Evolutionary conservation across 2,797 vertebrate genomes (phyloP).

Genomic region (Sebastolobus alascanus): DNA sequence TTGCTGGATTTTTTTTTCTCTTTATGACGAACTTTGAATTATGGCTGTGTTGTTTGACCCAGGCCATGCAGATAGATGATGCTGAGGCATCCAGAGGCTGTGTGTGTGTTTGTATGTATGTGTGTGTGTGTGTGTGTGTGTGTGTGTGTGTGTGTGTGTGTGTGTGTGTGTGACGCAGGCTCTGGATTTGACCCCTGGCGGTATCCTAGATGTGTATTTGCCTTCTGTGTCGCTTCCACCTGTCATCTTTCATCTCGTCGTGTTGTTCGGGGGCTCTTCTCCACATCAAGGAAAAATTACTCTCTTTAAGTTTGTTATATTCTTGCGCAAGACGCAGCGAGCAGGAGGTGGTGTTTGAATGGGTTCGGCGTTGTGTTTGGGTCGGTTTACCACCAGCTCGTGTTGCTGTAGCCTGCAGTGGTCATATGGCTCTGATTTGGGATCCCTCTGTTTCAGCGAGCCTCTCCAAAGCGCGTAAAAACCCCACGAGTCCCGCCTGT

Average conservation of each 20-base stretch:
- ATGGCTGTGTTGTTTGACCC: slow-evolving; percentile 47
- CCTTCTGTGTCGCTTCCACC: slow-evolving; percentile 80
- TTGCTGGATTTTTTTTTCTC: not conserved
- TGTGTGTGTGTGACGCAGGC: slow-evolving; percentile 52
- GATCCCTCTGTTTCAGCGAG: slow-evolving; percentile 73
- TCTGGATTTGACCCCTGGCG: slow-evolving; percentile 82
- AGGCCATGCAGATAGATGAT: slow-evolving; percentile 34
- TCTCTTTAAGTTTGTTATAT: slow-evolving; percentile 58
- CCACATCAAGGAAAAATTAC: slow-evolving; percentile 67
- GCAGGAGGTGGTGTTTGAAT: slow-evolving; percentile 47
- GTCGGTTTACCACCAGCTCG: slow-evolving; percentile 64
- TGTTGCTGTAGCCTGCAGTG: slow-evolving; percentile 74
- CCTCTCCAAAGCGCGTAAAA: slow-evolving; percentile 70
- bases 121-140: slow-evolving; percentile 36
- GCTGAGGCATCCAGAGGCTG: slow-evolving; percentile 56
- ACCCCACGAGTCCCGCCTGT: slow-evolving; percentile 70
- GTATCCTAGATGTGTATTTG: slow-evolving; percentile 74
- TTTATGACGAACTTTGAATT: slow-evolving; percentile 9
- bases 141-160: slow-evolving; percentile 43
- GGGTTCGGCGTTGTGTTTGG: slow-evolving; percentile 50
- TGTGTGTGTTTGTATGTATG: slow-evolving; percentile 22
- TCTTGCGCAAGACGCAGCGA: slow-evolving; percentile 50
- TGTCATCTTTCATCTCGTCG: slow-evolving; percentile 82
- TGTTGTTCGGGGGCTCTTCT: slow-evolving; percentile 57
- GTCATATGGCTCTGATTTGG: slow-evolving; percentile 83